These are phyloP conservation scores for Petrocephalus microphthalmus DNA, from an alignment of 2,113 vertebrate genomes.

Conservation along the genomic window DNA sequence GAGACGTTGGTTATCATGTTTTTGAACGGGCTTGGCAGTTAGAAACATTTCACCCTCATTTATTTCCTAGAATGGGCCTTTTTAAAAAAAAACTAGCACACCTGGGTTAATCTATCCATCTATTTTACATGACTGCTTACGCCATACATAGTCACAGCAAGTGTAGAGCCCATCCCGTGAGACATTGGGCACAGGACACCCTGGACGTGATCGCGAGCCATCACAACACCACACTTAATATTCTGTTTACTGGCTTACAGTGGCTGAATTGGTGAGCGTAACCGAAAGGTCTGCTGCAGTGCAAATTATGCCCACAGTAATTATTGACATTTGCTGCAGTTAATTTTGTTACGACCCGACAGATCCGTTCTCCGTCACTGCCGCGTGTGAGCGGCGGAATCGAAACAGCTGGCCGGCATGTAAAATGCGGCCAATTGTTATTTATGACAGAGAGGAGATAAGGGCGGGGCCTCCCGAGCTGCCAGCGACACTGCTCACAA, in stretches of 20 bases:
- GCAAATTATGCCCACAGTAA: not conserved
- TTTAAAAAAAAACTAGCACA: not conserved
- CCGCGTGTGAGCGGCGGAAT: not conserved
- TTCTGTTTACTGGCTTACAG: not conserved
- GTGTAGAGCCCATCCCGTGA: not conserved
- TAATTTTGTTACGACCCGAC: not conserved
- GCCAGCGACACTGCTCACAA: not conserved
- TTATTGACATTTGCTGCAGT: not conserved
- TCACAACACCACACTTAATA: not conserved
- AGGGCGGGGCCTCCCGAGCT: not conserved
- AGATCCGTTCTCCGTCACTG: not conserved
- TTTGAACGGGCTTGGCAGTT: not conserved
- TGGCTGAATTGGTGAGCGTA: not conserved
- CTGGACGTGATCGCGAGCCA: not conserved
- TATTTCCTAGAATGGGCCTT: not conserved
- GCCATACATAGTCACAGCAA: not conserved
- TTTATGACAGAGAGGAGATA: slow-evolving; percentile 9
- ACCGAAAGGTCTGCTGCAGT: not conserved
- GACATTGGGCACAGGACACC: not conserved
- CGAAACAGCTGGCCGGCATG: not conserved
- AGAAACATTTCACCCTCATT: not conserved
- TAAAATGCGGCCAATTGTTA: not conserved
- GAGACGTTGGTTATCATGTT: not conserved
- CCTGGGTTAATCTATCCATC: not conserved
- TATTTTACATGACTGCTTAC: not conserved